These are phyloP conservation scores for Callospermophilus lateralis DNA, from an alignment of 2,113 vertebrate genomes.

Conservation along the genomic window DNA sequence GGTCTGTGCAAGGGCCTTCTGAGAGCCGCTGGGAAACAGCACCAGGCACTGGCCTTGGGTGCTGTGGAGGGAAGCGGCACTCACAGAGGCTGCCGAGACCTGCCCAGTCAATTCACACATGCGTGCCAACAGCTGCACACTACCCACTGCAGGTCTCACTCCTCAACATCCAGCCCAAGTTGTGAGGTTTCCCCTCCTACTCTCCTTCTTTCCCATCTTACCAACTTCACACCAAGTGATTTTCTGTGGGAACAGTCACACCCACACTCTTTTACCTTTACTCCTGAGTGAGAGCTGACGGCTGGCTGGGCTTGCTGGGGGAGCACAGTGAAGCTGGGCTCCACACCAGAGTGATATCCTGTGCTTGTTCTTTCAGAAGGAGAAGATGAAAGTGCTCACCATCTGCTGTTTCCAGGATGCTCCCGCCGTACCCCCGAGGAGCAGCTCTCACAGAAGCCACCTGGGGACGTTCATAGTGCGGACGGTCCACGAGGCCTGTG, in stretches of 20 bases:
- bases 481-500: conserved; percentile 91
- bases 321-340: neutral
- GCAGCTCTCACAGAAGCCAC: conserved; percentile 91
- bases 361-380: neutral
- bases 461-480: conserved; percentile 90
- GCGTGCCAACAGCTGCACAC: neutral
- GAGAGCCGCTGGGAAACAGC: neutral
- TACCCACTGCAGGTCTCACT: neutral
- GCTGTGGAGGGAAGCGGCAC: too few species aligned
- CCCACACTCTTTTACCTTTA: neutral
- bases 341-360: neutral
- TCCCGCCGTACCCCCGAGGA: conserved; percentile 90
- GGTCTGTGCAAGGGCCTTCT: fast-evolving
- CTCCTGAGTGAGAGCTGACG: fast-evolving
- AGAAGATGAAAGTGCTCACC: conserved; percentile 89
- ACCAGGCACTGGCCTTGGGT: neutral
- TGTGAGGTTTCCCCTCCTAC: neutral
- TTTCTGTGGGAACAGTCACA: neutral
- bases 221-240: neutral
- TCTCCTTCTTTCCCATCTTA: neutral
- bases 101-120: neutral
- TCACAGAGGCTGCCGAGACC: too few species aligned
- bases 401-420: conserved; percentile 95
- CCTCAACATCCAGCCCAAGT: neutral
- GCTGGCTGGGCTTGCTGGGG: neutral